A percentile compares a stretch with the other conserved stretches of the same genome.
phyloP scores from a whole-genome alignment of 2,113 vertebrate genomes.

The Euleptes europaea region DNA sequence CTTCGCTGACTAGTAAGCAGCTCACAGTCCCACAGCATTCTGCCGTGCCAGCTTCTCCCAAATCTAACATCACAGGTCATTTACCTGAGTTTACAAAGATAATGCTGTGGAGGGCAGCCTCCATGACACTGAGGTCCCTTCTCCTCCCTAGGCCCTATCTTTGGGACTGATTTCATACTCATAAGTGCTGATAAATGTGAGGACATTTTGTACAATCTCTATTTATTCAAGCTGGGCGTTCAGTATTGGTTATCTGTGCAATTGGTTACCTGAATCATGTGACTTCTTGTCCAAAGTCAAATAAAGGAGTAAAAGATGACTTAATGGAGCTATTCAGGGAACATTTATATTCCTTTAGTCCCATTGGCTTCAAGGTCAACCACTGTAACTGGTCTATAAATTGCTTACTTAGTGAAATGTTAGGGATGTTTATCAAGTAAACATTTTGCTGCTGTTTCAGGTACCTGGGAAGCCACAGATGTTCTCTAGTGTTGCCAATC shows the following conservation, averaged over 20 bases:
- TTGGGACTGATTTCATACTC: too few species aligned
- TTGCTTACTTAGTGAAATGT: not conserved
- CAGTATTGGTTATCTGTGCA: not conserved
- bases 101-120: too few species aligned
- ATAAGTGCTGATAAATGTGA: too few species aligned
- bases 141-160: too few species aligned
- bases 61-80: too few species aligned
- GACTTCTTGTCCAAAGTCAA: not conserved
- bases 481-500: not conserved
- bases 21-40: too few species aligned
- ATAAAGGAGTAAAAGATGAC: not conserved
- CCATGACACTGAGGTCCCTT: too few species aligned
- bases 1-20: too few species aligned
- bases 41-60: too few species aligned
- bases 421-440: not conserved
- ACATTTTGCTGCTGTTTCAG: not conserved
- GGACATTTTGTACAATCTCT: not conserved
- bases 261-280: not conserved
- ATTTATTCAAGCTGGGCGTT: not conserved
- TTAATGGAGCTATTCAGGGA: not conserved
- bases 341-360: not conserved
- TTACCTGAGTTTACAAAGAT: too few species aligned
- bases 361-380: not conserved
- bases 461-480: not conserved
- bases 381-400: not conserved